Evolutionary conservation across 2,797 vertebrate species (phyloP).

Genomic region (Tadarida brasiliensis): DNA sequence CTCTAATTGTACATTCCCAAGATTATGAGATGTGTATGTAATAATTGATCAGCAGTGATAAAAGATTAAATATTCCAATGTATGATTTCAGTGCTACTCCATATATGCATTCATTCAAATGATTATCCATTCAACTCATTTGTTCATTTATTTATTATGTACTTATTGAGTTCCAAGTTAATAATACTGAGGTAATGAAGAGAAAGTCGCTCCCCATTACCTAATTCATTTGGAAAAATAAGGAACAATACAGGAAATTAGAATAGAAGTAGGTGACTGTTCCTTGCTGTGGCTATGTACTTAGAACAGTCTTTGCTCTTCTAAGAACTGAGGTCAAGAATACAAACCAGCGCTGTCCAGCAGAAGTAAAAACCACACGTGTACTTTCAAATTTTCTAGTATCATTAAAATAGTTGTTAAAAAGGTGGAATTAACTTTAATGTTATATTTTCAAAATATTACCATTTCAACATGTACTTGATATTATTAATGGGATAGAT

Average conservation of each 20-base stretch:
- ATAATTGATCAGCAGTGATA: background rate
- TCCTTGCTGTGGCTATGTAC: background rate
- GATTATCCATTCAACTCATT: background rate
- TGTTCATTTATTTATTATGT: background rate
- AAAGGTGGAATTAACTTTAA: background rate
- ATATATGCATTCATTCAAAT: background rate
- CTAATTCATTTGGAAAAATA: conserved; percentile 6
- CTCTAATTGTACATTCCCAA: background rate
- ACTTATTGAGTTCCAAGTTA: background rate
- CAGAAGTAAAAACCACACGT: background rate
- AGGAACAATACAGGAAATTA: background rate
- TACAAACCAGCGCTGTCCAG: background rate
- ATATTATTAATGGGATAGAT: background rate
- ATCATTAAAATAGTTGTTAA: background rate
- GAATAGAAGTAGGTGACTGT: background rate
- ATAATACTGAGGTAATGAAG: background rate
- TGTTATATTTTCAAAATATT: background rate
- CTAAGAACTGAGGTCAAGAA: background rate
- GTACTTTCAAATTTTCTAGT: background rate
- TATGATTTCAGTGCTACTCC: background rate
- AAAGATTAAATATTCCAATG: background rate
- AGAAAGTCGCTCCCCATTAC: background rate
- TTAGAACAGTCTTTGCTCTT: background rate
- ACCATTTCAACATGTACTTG: background rate
- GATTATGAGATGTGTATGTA: background rate